phyloP scores from a whole-genome alignment of 1,140 invertebrate species.

The Heterodera schachtii region DNA sequence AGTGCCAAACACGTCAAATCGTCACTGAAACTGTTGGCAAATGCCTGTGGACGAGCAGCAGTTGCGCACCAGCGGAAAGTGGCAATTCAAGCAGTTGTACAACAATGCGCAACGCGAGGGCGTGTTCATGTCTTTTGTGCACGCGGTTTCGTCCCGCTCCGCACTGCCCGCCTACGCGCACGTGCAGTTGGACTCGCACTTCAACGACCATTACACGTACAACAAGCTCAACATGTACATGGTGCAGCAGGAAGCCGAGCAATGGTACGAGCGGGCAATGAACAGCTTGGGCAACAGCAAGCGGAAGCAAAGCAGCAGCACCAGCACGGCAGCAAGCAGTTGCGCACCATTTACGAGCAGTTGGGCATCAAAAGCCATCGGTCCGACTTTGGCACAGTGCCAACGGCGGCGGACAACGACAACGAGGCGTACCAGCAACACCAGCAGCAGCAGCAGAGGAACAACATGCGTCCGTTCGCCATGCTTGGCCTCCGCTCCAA shows the following conservation, averaged over 20 bases:
- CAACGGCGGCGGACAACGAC: background rate
- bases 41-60: conserved; percentile 39
- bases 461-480: conserved; percentile 39
- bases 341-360: conserved; percentile 36
- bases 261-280: conserved; percentile 30
- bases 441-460: conserved; percentile 29
- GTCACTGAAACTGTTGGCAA: conserved; percentile 35
- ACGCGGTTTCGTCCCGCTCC: conserved; percentile 30
- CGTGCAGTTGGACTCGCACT: conserved; percentile 42
- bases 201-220: conserved; percentile 49
- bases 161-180: conserved; percentile 34
- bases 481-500: conserved; percentile 45
- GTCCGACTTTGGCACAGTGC: background rate
- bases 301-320: conserved; percentile 8
- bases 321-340: conserved; percentile 28
- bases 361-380: conserved; percentile 46
- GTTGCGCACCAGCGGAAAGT: conserved; percentile 20
- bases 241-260: conserved; percentile 52
- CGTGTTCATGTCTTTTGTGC: conserved; percentile 48
- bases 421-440: background rate
- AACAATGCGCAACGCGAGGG: conserved; percentile 39
- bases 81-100: conserved; percentile 39
- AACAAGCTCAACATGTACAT: conserved; percentile 49
- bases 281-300: background rate
- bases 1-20: conserved; percentile 43